Evolutionary conservation across 1,140 invertebrate genomes (phyloP), one percentile per base, ranked within the genome.

Genomic region (Ephestia elutella): DNA sequence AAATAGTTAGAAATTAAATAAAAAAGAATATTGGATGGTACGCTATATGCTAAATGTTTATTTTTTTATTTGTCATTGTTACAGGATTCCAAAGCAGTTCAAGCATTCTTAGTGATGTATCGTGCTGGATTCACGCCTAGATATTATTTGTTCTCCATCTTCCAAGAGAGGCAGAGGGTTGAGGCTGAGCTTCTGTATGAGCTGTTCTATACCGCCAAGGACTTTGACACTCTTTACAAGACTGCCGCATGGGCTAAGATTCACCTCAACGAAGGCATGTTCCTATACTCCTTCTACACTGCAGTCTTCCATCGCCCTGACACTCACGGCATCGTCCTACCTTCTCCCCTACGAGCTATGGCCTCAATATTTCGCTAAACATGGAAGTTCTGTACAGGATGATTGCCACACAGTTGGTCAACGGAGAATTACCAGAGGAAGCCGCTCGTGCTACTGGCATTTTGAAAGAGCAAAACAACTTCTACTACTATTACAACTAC

Each of bases 301-400:
- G 92, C 92, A 4, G 80, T 93, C 0, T 68, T 91, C n/a, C 90
- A 90, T 19, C 91, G 92, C 53, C 63, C 78, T 2, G 92, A 93
- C 54, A 91, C 90, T 20, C 74, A 82, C 5, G 92, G 90, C 56
- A 75, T 93, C 38, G 87, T 90, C 30, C 71, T 93, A 7, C 93
- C 92, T 15, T 80, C 91, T 4, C 89, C n/a, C 90, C 30, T 92
- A 93, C 64, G 93, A 94, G 83, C 75, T 93, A 48, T 91, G 90
- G 65, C 92, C 93, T 0, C 86, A 92, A 69, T 84, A 84, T 25
- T 94, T 91, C 85, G 89, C n/a, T 91, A 56, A 91, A 92, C 67
- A 80, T 77, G 3, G 88, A 92, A 49, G 86, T 91, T 25, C 85
- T 93, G 60, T 82, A 90, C 57, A 90, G 90, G 60, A 89, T 91